phyloP scores from a whole-genome alignment of 2,113 vertebrate species.

The Phoenicopterus ruber region DNA sequence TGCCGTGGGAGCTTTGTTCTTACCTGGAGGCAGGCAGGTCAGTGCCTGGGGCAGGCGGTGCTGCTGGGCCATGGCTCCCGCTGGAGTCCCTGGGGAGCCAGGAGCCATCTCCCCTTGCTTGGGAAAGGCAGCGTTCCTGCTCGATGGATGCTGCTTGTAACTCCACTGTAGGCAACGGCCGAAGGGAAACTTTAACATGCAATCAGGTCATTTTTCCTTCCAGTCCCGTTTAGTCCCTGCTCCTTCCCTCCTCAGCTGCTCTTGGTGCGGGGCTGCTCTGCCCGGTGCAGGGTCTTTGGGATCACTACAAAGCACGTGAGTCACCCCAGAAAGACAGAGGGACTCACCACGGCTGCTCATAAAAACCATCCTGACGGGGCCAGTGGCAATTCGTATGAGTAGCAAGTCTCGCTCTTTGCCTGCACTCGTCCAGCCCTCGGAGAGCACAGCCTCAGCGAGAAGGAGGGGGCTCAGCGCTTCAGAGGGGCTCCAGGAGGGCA shows the following conservation, averaged over 20 bases:
- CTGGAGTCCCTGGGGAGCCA: not conserved
- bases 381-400: not conserved
- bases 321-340: not conserved
- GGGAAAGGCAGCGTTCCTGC: not conserved
- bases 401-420: not conserved
- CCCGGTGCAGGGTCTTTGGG: not conserved
- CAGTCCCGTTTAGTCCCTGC: not conserved
- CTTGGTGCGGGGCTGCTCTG: not conserved
- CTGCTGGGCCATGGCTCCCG: not conserved
- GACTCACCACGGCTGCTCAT: accelerated
- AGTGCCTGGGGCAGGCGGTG: not conserved
- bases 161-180: not conserved
- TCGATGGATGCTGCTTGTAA: not conserved
- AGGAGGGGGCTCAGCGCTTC: not conserved
- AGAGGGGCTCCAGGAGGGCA: not conserved
- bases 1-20: not conserved
- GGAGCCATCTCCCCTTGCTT: not conserved
- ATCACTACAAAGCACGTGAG: not conserved
- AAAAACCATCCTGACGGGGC: accelerated
- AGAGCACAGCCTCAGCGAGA: accelerated
- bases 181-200: not conserved
- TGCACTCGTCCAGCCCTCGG: not conserved
- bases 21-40: not conserved
- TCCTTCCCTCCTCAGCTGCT: not conserved
- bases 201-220: not conserved